phyloP scores from a whole-genome alignment of 2,888 invertebrate species.

The Athrips mouffetella region DNA sequence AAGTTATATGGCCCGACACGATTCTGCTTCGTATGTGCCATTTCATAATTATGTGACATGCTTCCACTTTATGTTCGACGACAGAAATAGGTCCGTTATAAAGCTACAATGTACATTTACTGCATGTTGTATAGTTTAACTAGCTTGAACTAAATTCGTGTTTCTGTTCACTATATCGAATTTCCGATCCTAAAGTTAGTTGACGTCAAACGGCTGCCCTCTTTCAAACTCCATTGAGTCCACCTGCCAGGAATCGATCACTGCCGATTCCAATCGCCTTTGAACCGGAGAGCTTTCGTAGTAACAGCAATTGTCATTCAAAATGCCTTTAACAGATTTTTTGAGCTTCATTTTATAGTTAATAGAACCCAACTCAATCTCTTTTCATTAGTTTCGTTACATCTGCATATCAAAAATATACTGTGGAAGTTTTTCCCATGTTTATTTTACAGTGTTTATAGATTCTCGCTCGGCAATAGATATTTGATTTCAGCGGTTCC shows the following conservation, averaged over 20 bases:
- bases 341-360: conserved; percentile 7
- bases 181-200: conserved; percentile 18
- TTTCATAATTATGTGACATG: conserved; percentile 21
- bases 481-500: conserved; percentile 39
- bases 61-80: conserved; percentile 6
- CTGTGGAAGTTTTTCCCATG: conserved; percentile 15
- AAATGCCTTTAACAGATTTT: conserved; percentile 21
- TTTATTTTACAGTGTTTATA: conserved; percentile 19
- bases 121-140: conserved; percentile 11
- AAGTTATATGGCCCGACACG: conserved; percentile 21
- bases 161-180: conserved; percentile 17
- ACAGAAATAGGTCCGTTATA: conserved; percentile 16
- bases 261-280: conserved; percentile 22
- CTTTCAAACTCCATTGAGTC: conserved; percentile 13
- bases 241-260: conserved; percentile 26
- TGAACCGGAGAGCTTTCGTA: conserved; percentile 18
- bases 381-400: background rate
- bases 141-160: conserved; percentile 22
- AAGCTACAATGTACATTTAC: conserved; percentile 15
- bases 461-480: conserved; percentile 28
- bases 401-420: conserved; percentile 7
- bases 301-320: conserved; percentile 21
- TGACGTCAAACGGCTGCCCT: conserved; percentile 1
- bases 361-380: background rate
- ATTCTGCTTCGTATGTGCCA: conserved; percentile 16